Evolutionary conservation across 2,888 invertebrate species (phyloP), one percentile per base, ranked within the genome.

Genomic region (Pegoplata infirma): DNA sequence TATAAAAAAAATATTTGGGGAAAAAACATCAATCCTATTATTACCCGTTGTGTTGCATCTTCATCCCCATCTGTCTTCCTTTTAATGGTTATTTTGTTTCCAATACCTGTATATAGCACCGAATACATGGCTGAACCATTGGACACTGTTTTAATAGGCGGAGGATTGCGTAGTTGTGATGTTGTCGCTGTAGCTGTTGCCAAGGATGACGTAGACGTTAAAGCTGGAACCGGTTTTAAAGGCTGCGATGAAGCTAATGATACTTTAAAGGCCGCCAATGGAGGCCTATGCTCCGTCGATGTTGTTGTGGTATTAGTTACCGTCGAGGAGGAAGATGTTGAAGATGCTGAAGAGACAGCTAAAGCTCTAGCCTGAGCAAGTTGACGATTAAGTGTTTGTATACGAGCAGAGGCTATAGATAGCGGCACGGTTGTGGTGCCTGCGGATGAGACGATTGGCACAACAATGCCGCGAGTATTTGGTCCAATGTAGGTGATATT

Each of bases 21-120:
- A n/a, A n/a, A n/a, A n/a, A n/a, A n/a, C n/a, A n/a, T n/a, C n/a
- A n/a, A n/a, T n/a, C n/a, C n/a, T n/a, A n/a, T n/a, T n/a, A n/a
- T 32, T 89, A 91, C 84, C 81, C 82, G 83, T 47, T 88, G 86
- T 28, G 90, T 85, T 23, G 89, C 84, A 76, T 86, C 83, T 14
- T 92, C 91, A 63, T 92, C 92, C 81, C 92, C 93, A 3, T 92
- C 90, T 71, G 92, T 92, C 91, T 95, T 95, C 82, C 95, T 91
- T 88, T 95, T 95, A 82, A 95, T 94, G 53, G 95, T 95, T 83
- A 95, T 94, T 91, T 95, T 95, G 88, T 95, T 95, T 64, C 95
- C 95, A 81, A 93, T 92, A 14, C 94, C 95, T 66, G 95, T 94
- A 89, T 94, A 94, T 91, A 95, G 92, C 53, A 95, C 95, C 80